Conservation (phyloP, 2,888 invertebrate species). For the Creontiades dilutus region DNA sequence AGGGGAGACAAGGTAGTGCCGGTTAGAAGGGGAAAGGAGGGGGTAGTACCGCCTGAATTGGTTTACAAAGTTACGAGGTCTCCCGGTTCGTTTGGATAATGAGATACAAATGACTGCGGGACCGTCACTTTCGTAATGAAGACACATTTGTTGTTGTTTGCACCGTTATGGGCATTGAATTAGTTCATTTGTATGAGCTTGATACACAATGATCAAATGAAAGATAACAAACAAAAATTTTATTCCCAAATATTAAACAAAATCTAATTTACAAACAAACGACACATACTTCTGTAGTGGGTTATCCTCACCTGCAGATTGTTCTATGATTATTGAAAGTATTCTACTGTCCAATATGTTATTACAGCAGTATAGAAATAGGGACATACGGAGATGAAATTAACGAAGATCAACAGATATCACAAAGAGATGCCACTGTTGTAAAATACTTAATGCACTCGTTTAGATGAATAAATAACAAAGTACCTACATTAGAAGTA, state of each 20-base stretch:
- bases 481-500: slow-evolving; percentile 4
- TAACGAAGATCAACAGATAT: too few relatives aligned
- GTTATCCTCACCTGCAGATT: too few relatives aligned
- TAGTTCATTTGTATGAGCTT: neutral
- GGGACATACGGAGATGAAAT: too few relatives aligned
- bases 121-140: neutral
- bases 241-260: too few relatives aligned
- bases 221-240: too few relatives aligned
- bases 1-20: neutral
- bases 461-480: neutral
- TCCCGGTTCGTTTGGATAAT: slow-evolving; percentile 29
- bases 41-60: neutral
- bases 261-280: too few relatives aligned
- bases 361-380: too few relatives aligned
- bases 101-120: neutral
- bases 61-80: neutral
- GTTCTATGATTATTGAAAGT: too few relatives aligned
- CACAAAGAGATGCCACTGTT: neutral
- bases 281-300: too few relatives aligned
- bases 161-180: neutral
- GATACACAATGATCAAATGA: too few relatives aligned
- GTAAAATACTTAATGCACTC: neutral
- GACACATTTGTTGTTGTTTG: neutral
- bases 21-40: neutral
- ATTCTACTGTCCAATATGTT: too few relatives aligned